Base-by-base conservation (phyloP, 2,888 invertebrate species). In the Aporophyla nigra region DNA sequence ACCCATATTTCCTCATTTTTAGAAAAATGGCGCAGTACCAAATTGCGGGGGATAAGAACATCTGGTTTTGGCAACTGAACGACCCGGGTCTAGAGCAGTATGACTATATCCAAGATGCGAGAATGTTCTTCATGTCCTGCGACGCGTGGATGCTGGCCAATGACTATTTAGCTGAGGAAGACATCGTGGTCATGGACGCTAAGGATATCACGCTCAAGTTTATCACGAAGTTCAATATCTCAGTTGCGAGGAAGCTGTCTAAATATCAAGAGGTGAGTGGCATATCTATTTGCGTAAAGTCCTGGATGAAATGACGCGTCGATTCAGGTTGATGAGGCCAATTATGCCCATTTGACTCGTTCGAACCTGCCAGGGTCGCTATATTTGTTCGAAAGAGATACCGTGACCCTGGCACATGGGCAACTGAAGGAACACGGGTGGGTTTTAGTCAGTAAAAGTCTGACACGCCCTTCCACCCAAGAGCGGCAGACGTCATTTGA, bases 191-290 rank as follows among this genome's bases (percentile, higher is more conserved):
- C 0, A 73, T 96, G 87, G 96, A 96, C 77, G 93, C 92, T 0
- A 96, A 95, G 74, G 96, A 96, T 78, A 87, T 96, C 16, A 91
- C 93, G 0, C 85, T 96, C 16, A 96, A 93, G 87, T 94, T 95
- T 61, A 68, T 94, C 79, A 97, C 93, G 65, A 98, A 98, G 73
- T 97, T 98, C 86, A 97, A 98, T 90, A 90, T 98, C 33, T 97
- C 98, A 0, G 89, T 98, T 74, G 98, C 98, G 0, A 97, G 97
- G 85, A 95, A 97, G 83, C 95, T 98, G 58, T 93, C 97, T 6
- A 97, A 97, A 86, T 98, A 97, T 88, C 97, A 97, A 91, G 97
- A 98, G 95, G 94, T 95, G 75, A 24, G 62, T 62, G 16, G 2
- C 21, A 10, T 19, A 51, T 24, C 1, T 40, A 4, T 21, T 56